Conservation (phyloP, 2,797 vertebrate genomes). For the Scomberomorus guttatus region DNA sequence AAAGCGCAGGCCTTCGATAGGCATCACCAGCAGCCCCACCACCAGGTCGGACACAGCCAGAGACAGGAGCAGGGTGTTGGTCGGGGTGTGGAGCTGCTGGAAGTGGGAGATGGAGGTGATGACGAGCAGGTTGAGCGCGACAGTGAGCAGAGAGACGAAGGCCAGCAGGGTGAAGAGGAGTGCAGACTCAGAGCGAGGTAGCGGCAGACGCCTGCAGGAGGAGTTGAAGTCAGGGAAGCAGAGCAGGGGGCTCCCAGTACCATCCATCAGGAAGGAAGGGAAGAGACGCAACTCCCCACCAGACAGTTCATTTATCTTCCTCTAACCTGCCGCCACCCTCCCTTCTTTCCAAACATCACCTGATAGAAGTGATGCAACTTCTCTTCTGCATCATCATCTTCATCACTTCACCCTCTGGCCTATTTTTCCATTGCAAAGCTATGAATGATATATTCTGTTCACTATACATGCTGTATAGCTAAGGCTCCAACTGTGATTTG, state of each 20-base stretch:
- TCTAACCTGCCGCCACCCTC: background rate
- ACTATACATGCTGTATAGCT: too few species aligned
- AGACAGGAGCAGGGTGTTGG: constrained; percentile 85
- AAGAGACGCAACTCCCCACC: fast-evolving
- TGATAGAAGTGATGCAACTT: background rate
- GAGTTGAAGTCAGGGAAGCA: constrained; percentile 64
- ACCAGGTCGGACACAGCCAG: constrained; percentile 83
- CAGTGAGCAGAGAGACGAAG: constrained; percentile 65
- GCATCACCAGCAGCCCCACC: constrained; percentile 84
- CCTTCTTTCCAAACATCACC: background rate
- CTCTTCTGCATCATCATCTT: background rate
- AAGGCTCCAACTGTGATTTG: too few species aligned
- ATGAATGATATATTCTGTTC: too few species aligned
- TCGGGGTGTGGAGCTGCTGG: constrained; percentile 82
- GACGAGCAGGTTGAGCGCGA: constrained; percentile 82
- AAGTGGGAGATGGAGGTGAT: constrained; percentile 84
- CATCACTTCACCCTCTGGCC: too few species aligned
- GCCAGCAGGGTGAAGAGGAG: constrained; percentile 58
- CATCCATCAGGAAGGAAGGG: constrained; percentile 35
- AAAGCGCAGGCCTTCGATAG: constrained; percentile 75
- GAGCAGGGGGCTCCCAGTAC: background rate
- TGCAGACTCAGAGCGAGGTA: background rate
- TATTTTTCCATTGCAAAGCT: too few species aligned
- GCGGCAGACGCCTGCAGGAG: constrained; percentile 53
- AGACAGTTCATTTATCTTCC: constrained; percentile 7